Percentiles rank a stretch among this genome's conserved stretches.
phyloP scores from a whole-genome alignment of 2,888 invertebrate genomes.

The Eilema griseolum region DNA sequence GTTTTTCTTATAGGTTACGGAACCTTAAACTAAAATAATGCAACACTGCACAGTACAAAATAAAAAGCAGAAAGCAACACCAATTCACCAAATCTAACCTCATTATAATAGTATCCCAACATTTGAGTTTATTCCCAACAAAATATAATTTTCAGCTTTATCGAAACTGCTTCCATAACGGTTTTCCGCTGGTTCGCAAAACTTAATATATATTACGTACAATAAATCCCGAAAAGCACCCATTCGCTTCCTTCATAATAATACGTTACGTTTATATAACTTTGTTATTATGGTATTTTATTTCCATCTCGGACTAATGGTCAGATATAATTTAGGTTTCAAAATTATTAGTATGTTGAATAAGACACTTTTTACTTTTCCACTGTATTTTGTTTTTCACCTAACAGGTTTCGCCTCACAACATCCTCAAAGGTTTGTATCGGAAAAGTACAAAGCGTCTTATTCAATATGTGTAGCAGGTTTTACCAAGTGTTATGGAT shows the following conservation, averaged over 20 bases:
- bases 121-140: conserved; percentile 14
- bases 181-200: conserved; percentile 36
- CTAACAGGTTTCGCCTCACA: too few relatives aligned
- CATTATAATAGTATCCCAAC: conserved; percentile 4
- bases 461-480: too few relatives aligned
- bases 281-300: conserved; percentile 35
- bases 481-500: too few relatives aligned
- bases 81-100: neutral
- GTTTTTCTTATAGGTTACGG: too few relatives aligned
- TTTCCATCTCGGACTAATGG: conserved; percentile 28
- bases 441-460: too few relatives aligned
- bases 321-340: conserved; percentile 2
- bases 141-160: conserved; percentile 33
- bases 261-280: conserved; percentile 28
- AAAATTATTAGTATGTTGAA: too few relatives aligned
- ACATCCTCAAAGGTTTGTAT: too few relatives aligned
- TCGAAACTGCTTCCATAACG: conserved; percentile 34
- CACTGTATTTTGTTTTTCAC: too few relatives aligned
- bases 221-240: conserved; percentile 48
- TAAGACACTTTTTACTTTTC: too few relatives aligned
- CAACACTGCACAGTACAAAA: neutral
- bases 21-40: too few relatives aligned
- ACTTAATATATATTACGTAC: conserved; percentile 44
- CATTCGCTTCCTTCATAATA: conserved; percentile 43
- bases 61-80: neutral